Percentiles rank a stretch among this genome's conserved stretches.
These are phyloP conservation scores for Temnothorax nylanderi DNA, from an alignment of 1,140 invertebrate genomes.

Conservation along the genomic window DNA sequence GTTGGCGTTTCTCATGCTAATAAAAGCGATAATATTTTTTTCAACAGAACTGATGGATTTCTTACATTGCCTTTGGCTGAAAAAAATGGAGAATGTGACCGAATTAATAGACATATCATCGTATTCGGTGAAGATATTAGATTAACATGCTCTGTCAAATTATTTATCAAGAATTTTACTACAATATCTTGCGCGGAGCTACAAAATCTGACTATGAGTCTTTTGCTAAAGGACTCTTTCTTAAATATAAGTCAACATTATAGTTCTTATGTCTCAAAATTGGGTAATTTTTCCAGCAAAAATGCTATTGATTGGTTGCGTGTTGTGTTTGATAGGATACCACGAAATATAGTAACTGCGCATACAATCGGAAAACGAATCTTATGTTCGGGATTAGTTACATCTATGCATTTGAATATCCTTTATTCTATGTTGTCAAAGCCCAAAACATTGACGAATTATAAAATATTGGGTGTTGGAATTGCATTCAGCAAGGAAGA, in stretches of 20 bases:
- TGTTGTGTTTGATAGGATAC: constrained; percentile 82
- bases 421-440: constrained; percentile 79
- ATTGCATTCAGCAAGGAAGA: constrained; percentile 78
- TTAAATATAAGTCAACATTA: constrained; percentile 78
- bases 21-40: constrained; percentile 72
- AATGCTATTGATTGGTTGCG: constrained; percentile 86
- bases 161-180: constrained; percentile 80
- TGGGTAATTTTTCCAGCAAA: constrained; percentile 86
- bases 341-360: constrained; percentile 72
- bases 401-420: constrained; percentile 86
- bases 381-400: constrained; percentile 82
- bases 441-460: constrained; percentile 78
- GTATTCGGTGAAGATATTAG: constrained; percentile 86
- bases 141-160: constrained; percentile 80
- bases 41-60: constrained; percentile 80
- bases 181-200: constrained; percentile 82
- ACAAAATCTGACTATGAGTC: constrained; percentile 83
- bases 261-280: constrained; percentile 86
- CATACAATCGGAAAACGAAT: constrained; percentile 76
- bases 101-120: constrained; percentile 79
- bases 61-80: constrained; percentile 82
- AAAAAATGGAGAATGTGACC: constrained; percentile 81
- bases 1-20: constrained; percentile 82
- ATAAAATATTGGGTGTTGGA: constrained; percentile 80
- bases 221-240: constrained; percentile 77